Evolutionary conservation across 2,888 invertebrate species (phyloP), one percentile per base, ranked within the genome.

Genomic region (Torymus texanus): DNA sequence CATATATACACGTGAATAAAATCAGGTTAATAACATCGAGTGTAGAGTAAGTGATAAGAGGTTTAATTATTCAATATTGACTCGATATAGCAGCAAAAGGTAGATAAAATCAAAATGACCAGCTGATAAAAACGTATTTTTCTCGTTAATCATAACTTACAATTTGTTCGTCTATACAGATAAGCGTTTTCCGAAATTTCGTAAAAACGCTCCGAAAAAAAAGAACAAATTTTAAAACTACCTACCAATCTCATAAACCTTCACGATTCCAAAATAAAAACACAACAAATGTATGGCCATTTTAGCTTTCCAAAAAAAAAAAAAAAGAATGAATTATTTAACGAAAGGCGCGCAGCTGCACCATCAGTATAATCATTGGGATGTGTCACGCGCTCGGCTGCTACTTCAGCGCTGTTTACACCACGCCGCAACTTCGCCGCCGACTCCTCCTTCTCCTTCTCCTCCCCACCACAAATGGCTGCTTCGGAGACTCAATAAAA

Each of bases 401-500:
- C 8, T 59, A 56, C n/a, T 13, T 55, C 70, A 63, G 76, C 62
- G 55, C 24, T 56, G 29, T 24, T 70, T 62, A 21, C 50, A 58
- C 2, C 18, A 11, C 51, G 29, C n/a, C 10, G 53, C 21, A 13
- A 21, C 11, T 16, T 50, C 65, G 58, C 63, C 78, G 61, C 66
- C 18, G 41, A 41, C 12, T 18, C 11, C 21, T 59, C 61, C 55
- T 41, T 8, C 41, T 41, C 41, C 41, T 29, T 29, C 29, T 41
- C 41, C 41, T 8, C 65, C 65, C 63, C 78, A 72, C 78, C 18
- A 53, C 59, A 2, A 14, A 24, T 13, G 13, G 18, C 73, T 18
- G 14, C 21, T 59, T 55, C 55, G 41, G 53, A 58, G 29, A 18
- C 14, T 51, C 24, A 78, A 70, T 70, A 68, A 78, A 63, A 78